Evolutionary conservation across 2,113 vertebrate species (phyloP).

Genomic region (Xyliphius kryptos): DNA sequence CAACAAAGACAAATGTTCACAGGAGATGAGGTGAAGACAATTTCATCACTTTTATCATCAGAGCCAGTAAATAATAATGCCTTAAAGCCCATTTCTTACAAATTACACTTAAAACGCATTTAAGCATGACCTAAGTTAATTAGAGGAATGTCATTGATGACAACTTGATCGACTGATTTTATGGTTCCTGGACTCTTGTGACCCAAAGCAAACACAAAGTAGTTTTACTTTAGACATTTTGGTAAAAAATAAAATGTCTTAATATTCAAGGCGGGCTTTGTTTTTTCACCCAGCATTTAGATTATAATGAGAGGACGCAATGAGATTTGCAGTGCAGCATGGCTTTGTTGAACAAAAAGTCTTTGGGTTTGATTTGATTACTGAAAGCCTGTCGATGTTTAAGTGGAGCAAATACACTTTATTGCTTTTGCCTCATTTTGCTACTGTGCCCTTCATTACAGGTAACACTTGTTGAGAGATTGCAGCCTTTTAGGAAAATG

Average conservation of each 20-base stretch:
- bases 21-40: not conserved
- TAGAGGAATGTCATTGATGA: constrained; percentile 5
- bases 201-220: not conserved
- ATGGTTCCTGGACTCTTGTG: not conserved
- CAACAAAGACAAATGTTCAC: not conserved
- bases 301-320: not conserved
- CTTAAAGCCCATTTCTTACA: not conserved
- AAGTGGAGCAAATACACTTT: constrained; percentile 1
- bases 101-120: constrained; percentile 3
- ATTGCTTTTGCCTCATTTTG: constrained; percentile 3
- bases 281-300: not conserved
- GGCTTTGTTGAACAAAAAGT: constrained; percentile 1
- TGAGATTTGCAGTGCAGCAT: not conserved
- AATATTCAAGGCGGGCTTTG: not conserved
- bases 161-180: constrained; percentile 9
- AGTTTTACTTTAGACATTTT: not conserved
- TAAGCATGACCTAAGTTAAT: constrained; percentile 18
- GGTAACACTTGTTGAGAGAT: not conserved
- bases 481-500: no score
- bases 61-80: not conserved
- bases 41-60: not conserved
- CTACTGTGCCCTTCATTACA: not conserved
- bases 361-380: constrained; percentile 1
- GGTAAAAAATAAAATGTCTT: not conserved
- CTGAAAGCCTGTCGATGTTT: not conserved